Percentiles rank a stretch among this genome's conserved stretches.
These are phyloP conservation scores for Agrotis exclamationis DNA, from an alignment of 2,888 invertebrate genomes.

Conservation along the genomic window DNA sequence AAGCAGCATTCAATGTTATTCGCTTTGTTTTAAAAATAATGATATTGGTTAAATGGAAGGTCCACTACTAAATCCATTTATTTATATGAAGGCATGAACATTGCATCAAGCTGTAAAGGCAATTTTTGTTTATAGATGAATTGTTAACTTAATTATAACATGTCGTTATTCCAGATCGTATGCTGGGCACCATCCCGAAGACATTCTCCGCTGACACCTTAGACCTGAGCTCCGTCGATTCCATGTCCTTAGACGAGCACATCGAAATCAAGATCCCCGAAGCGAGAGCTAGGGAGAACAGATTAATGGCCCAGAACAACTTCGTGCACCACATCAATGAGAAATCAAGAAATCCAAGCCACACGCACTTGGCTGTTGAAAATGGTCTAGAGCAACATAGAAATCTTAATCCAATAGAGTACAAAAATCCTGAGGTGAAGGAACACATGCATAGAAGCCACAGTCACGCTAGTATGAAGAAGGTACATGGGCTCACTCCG, in stretches of 20 bases:
- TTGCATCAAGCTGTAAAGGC: not conserved
- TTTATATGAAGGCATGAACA: not conserved
- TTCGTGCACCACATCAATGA: slow-evolving; percentile 88
- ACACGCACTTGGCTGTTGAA: slow-evolving; percentile 84
- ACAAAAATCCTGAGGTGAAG: slow-evolving; percentile 68
- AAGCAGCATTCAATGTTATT: not conserved
- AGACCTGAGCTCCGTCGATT: slow-evolving; percentile 92
- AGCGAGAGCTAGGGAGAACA: slow-evolving; percentile 86
- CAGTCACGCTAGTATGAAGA: slow-evolving; percentile 88
- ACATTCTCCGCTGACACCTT: slow-evolving; percentile 92
- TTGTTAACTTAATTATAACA: not conserved
- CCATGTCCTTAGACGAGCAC: slow-evolving; percentile 91
- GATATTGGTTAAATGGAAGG: not conserved
- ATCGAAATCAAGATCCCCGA: slow-evolving; percentile 92
- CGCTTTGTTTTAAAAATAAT: not conserved
- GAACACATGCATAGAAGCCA: slow-evolving; percentile 85
- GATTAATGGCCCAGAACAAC: slow-evolving; percentile 87
- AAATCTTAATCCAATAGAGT: slow-evolving; percentile 65
- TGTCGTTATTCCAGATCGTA: slow-evolving; percentile 81
- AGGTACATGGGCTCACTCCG: slow-evolving; percentile 79
- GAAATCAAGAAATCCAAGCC: slow-evolving; percentile 81
- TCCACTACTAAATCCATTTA: not conserved
- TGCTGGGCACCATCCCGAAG: slow-evolving; percentile 89
- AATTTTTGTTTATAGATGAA: not conserved
- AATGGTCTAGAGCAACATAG: slow-evolving; percentile 77